These are phyloP conservation scores for Anableps anableps DNA, from an alignment of 2,797 vertebrate species.

Conservation along the genomic window DNA sequence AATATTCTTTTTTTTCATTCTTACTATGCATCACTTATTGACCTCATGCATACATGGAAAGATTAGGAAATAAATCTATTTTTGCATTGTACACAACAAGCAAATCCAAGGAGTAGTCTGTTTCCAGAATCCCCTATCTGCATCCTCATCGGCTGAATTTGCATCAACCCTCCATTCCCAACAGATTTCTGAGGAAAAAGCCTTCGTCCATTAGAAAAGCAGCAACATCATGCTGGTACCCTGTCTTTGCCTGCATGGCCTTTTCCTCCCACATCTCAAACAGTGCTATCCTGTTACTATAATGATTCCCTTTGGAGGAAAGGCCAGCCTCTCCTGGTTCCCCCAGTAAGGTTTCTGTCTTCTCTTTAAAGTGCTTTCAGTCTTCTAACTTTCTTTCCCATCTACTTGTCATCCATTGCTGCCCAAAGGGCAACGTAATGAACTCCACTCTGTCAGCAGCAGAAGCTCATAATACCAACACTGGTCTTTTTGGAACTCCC, in stretches of 20 bases:
- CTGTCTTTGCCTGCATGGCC: constrained; percentile 38
- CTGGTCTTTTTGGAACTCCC: constrained; percentile 2
- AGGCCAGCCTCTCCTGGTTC: constrained; percentile 41
- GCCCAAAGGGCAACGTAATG: constrained; percentile 23
- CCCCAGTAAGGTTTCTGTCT: constrained; percentile 38
- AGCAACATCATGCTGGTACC: constrained; percentile 56
- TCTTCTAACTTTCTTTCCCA: constrained; percentile 19
- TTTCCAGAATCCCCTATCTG: constrained; percentile 36
- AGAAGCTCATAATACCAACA: constrained; percentile 10
- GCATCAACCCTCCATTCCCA: constrained; percentile 16
- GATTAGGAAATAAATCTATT: constrained; percentile 32
- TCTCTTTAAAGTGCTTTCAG: constrained; percentile 17
- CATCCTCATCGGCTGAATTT: constrained; percentile 15
- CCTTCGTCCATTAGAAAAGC: constrained; percentile 65
- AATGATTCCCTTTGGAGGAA: constrained; percentile 71
- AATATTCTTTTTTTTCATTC: constrained; percentile 15
- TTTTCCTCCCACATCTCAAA: constrained; percentile 68
- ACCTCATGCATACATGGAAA: not conserved
- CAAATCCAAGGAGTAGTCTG: constrained; percentile 9
- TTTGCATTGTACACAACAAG: not conserved
- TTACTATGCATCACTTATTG: constrained; percentile 18
- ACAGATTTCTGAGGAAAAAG: constrained; percentile 7
- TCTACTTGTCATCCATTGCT: constrained; percentile 7
- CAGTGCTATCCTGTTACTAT: constrained; percentile 71
- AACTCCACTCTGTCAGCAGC: constrained; percentile 28